Percentiles rank a stretch among this genome's conserved stretches.
Conservation (phyloP, 2,888 invertebrate species). For the Eupithecia abbreviata region DNA sequence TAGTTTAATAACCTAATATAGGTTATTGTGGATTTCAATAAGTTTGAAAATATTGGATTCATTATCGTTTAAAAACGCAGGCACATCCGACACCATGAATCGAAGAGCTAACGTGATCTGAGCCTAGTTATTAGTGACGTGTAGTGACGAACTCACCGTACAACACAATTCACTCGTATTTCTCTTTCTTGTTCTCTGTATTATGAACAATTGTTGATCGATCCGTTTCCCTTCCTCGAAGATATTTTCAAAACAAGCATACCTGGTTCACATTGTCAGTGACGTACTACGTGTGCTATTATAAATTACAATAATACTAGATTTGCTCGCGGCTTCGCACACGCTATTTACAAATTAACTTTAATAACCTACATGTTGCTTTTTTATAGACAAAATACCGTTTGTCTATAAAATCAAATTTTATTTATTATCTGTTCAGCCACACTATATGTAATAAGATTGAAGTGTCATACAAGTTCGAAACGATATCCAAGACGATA, state of each 20-base stretch:
- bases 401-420: neutral
- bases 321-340: neutral
- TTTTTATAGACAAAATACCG: too few species aligned
- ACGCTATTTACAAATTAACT: neutral
- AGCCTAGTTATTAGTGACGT: neutral
- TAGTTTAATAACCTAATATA: neutral
- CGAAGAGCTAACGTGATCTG: neutral
- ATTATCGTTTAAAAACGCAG: neutral
- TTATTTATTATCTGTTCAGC: neutral
- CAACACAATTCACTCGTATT: conserved; percentile 3
- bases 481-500: neutral
- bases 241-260: conserved; percentile 36
- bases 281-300: neutral
- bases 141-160: conserved; percentile 1
- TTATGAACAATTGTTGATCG: conserved; percentile 10
- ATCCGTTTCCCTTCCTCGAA: conserved; percentile 21
- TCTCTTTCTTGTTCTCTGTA: conserved; percentile 3
- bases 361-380: neutral
- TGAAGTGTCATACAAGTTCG: neutral
- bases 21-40: neutral
- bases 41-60: neutral
- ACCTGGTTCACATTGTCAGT: conserved; percentile 50
- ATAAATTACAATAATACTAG: neutral
- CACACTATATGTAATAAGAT: too few species aligned
- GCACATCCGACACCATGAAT: neutral